Base-by-base conservation (phyloP, 1,140 invertebrate species). In the Agrilus planipennis region DNA sequence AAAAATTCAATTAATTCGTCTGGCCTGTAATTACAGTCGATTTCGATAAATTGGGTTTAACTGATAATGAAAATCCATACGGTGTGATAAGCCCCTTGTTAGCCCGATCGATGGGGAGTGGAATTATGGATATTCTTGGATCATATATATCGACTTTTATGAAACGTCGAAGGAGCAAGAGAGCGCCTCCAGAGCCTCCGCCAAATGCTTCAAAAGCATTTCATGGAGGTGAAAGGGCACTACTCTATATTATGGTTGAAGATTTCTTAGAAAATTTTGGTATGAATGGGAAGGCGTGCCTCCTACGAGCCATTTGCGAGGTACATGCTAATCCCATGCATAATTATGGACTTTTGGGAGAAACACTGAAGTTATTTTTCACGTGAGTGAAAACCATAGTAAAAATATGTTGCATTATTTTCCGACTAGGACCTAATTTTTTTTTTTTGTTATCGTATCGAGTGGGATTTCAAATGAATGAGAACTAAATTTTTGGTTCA, bases 21-120 rank as follows among this genome's bases (percentile, higher is more conserved):
- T n/a, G n/a, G n/a, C n/a, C n/a, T 25, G n/a, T 42, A 41, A 44
- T 62, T 63, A 20, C 61, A 88, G 84, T 89, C 63, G 79, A 84
- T 47, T 85, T 89, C 54, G 81, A 87, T 55, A 81, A 82, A 52
- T 54, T 89, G 39, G 84, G 84, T 7, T 52, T 87, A 49, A 88
- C 84, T 4, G 84, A 87, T 49, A 86, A 87, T 51, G 79, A 85
- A 52, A 89, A 88, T 63, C 84, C 84, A 0, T 81, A 83, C 50
- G 84, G 84, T 4, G 75, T 75, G n/a, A 55, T 87, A 22, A 82
- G 83, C 0, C 75, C 81, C 2, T 31, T 68, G 12, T 73, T 86
- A 37, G 79, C 76, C 1, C 60, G 77, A 38, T 79, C 79, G 3
- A 75, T 84, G 67, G 75, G 82, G 7, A 70, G 75, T 32, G 68